Conservation (phyloP, 2,113 vertebrate species). For the Clupea harengus region DNA sequence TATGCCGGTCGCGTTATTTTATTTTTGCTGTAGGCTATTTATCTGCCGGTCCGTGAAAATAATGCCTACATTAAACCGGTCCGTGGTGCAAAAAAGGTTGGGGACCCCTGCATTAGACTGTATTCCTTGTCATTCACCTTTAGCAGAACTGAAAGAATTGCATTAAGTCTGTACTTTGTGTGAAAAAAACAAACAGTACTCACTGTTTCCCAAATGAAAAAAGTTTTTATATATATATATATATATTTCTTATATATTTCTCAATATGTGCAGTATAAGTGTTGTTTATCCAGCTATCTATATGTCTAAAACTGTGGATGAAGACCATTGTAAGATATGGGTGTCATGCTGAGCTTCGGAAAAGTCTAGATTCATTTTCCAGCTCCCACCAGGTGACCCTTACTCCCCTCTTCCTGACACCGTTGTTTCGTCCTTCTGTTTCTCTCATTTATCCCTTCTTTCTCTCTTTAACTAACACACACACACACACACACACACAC, state of each 20-base stretch:
- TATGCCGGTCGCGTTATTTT: no score
- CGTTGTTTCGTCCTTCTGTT: not conserved
- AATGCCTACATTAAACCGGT: no score
- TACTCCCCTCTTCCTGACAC: not conserved
- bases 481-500: not conserved
- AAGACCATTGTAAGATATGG: not conserved
- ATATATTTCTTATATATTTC: not conserved
- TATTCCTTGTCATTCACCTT: not conserved
- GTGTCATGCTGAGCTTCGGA: not conserved
- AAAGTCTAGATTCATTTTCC: not conserved
- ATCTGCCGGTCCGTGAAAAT: no score
- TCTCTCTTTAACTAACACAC: not conserved
- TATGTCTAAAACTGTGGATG: not conserved
- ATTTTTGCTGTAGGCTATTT: no score
- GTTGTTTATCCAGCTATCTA: not conserved
- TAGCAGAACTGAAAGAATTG: not conserved
- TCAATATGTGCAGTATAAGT: not conserved
- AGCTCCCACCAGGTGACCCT: not conserved
- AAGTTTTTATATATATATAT: no score
- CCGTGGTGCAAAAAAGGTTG: no score
- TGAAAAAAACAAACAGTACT: not conserved
- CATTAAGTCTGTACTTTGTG: not conserved
- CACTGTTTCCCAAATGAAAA: not conserved
- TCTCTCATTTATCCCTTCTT: not conserved
- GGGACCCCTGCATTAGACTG: no score